Evolutionary conservation across 2,797 vertebrate genomes (phyloP).

Genomic region (Phoebastria nigripes): DNA sequence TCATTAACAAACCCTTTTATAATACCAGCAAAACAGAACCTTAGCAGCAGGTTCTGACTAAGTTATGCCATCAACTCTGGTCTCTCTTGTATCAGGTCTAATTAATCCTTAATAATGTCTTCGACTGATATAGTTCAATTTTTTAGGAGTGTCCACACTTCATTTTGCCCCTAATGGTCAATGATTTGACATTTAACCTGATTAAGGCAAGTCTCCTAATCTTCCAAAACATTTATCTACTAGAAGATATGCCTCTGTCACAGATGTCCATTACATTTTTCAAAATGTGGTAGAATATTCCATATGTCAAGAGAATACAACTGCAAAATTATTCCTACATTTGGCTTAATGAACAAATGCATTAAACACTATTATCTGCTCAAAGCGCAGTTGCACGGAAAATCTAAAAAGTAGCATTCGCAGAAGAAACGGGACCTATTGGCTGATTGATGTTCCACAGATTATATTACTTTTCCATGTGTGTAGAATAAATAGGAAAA

Average conservation of each 20-base stretch:
- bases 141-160: not conserved
- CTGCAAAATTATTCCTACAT: not conserved
- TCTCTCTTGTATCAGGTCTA: not conserved
- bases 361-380: not conserved
- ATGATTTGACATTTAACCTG: not conserved
- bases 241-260: not conserved
- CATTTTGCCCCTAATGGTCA: not conserved
- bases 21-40: not conserved
- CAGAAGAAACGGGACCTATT: not conserved
- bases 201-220: not conserved
- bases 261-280: not conserved
- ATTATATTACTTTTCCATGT: conserved; percentile 18
- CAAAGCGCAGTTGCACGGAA: not conserved
- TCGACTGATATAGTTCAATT: not conserved
- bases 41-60: not conserved
- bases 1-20: not conserved
- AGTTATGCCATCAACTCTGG: not conserved
- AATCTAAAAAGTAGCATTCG: not conserved
- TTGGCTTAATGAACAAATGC: not conserved
- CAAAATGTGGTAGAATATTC: not conserved
- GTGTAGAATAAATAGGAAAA: conserved; percentile 21
- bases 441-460: conserved; percentile 1
- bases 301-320: not conserved
- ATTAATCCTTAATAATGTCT: not conserved
- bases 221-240: not conserved